Percentiles rank a stretch among this genome's conserved stretches.
Evolutionary conservation across 2,888 invertebrate species (phyloP).

Genomic region (Dysmachus trigonus): DNA sequence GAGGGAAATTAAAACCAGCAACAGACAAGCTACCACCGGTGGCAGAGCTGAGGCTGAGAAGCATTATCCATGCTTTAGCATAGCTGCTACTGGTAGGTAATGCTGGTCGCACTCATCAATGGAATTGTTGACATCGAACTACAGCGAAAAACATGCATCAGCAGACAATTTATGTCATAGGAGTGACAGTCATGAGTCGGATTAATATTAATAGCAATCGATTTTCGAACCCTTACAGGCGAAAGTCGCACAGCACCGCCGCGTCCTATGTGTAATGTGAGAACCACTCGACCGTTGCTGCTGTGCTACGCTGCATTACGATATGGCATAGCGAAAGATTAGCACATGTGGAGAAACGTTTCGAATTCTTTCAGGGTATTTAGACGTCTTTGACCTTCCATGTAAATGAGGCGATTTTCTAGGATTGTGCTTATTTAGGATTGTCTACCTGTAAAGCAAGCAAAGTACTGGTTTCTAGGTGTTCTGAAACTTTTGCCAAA

Average conservation of each 20-base stretch:
- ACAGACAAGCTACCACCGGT: neutral
- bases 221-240: constrained; percentile 29
- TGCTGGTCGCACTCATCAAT: neutral
- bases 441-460: neutral
- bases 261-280: constrained; percentile 3
- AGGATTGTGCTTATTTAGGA: constrained; percentile 1
- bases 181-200: constrained; percentile 29
- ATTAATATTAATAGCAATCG: constrained; percentile 33
- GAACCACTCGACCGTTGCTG: neutral
- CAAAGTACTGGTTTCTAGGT: neutral
- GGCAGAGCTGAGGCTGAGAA: neutral
- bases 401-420: neutral
- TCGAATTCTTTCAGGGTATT: neutral
- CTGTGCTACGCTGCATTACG: neutral
- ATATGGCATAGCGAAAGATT: neutral
- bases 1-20: neutral
- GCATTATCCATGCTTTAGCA: neutral
- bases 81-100: neutral
- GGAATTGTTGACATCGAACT: constrained; percentile 16
- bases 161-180: constrained; percentile 23
- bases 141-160: constrained; percentile 17
- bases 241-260: neutral
- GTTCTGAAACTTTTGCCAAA: neutral
- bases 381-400: constrained; percentile 16
- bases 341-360: neutral